These are phyloP conservation scores for Dromas ardeola DNA, from an alignment of 2,113 vertebrate genomes.

Conservation along the genomic window DNA sequence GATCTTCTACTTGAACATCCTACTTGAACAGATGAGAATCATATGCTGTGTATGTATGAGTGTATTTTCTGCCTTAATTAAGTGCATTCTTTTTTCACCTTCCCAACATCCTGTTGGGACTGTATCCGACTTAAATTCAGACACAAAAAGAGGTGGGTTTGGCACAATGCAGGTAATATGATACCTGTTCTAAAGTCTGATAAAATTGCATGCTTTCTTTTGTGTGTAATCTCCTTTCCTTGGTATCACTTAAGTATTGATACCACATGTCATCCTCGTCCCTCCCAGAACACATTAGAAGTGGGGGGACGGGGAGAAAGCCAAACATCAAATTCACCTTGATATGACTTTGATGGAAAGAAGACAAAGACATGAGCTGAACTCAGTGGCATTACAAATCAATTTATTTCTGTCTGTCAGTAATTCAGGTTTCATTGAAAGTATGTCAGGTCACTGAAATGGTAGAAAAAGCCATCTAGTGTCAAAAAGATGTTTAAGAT, in stretches of 20 bases:
- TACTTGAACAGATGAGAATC: not conserved
- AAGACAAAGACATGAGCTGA: not conserved
- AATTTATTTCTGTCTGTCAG: not conserved
- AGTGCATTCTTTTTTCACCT: not conserved
- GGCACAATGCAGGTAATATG: not conserved
- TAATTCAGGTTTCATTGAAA: not conserved
- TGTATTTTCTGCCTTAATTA: not conserved
- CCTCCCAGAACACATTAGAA: not conserved
- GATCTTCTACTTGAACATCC: not conserved
- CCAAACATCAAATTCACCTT: not conserved
- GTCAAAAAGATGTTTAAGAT: not conserved
- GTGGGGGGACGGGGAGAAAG: not conserved
- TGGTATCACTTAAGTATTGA: slow-evolving; percentile 7
- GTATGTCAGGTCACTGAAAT: not conserved
- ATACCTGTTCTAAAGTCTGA: slow-evolving; percentile 8
- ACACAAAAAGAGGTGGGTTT: not conserved
- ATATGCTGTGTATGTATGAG: not conserved
- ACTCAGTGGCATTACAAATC: not conserved
- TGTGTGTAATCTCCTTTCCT: not conserved
- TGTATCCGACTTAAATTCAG: not conserved
- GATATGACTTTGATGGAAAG: not conserved
- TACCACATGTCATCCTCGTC: slow-evolving; percentile 4
- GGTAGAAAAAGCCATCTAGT: not conserved
- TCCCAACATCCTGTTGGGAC: not conserved
- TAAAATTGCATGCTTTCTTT: slow-evolving; percentile 10